These are phyloP conservation scores for Drosophila pseudoobscura DNA, from an alignment of 1,140 invertebrate genomes.

Conservation along the genomic window DNA sequence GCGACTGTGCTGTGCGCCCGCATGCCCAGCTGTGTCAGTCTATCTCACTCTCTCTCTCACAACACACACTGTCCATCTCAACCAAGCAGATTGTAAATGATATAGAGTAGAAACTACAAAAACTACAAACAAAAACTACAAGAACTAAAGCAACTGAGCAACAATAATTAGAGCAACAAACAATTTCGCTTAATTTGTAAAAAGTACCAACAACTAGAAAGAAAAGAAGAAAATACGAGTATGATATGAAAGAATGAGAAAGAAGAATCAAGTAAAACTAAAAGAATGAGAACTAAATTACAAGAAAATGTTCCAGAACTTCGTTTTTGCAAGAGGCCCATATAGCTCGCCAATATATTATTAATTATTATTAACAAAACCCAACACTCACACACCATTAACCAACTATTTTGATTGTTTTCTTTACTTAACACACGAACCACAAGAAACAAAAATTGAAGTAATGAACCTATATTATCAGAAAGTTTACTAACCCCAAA, in stretches of 20 bases:
- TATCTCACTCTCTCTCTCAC: constrained; percentile 33
- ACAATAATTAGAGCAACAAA: constrained; percentile 77
- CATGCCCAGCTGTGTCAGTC: constrained; percentile 6
- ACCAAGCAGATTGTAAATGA: constrained; percentile 75
- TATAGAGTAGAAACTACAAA: constrained; percentile 34
- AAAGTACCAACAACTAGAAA: constrained; percentile 79
- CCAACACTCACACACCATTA: constrained; percentile 59
- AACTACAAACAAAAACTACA: constrained; percentile 29
- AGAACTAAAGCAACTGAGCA: constrained; percentile 73
- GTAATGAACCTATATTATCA: constrained; percentile 53
- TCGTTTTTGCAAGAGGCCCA: constrained; percentile 84
- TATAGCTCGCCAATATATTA: constrained; percentile 84
- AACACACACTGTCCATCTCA: constrained; percentile 69
- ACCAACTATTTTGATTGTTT: constrained; percentile 72
- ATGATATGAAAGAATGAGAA: constrained; percentile 37
- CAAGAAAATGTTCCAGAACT: constrained; percentile 79
- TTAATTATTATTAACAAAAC: constrained; percentile 71
- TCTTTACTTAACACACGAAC: constrained; percentile 52
- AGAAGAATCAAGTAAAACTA: constrained; percentile 38
- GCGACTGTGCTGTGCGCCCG: background rate
- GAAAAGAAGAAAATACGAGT: constrained; percentile 32
- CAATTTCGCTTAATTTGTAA: constrained; percentile 77
- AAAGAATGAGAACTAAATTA: constrained; percentile 48
- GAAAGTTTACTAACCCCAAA: constrained; percentile 51
- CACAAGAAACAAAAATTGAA: constrained; percentile 42